These are phyloP conservation scores for Phymastichus coffea DNA, from an alignment of 1,140 invertebrate species.

Conservation along the genomic window DNA sequence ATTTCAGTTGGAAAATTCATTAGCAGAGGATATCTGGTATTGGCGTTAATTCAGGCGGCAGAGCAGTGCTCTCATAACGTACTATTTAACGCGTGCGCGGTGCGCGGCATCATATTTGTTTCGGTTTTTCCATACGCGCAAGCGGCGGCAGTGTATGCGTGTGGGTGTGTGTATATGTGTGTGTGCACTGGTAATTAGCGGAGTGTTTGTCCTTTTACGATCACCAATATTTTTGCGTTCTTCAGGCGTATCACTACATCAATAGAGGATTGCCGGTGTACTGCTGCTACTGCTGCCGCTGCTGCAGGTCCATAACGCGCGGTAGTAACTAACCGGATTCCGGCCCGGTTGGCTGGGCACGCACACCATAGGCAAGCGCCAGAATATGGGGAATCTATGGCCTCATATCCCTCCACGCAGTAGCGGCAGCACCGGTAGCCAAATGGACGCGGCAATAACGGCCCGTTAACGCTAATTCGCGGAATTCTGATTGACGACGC, in stretches of 20 bases:
- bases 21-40: constrained; percentile 8
- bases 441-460: constrained; percentile 59
- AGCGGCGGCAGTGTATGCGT: not conserved
- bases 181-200: too few relatives aligned
- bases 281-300: too few relatives aligned
- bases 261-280: constrained; percentile 19
- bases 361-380: too few relatives aligned
- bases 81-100: constrained; percentile 3
- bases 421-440: constrained; percentile 43
- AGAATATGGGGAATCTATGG: constrained; percentile 57
- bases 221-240: constrained; percentile 7
- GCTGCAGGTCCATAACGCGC: constrained; percentile 50
- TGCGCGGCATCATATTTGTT: constrained; percentile 4
- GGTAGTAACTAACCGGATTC: constrained; percentile 57
- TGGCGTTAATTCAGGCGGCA: not conserved
- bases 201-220: constrained; percentile 23
- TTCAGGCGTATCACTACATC: constrained; percentile 22
- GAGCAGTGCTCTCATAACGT: constrained; percentile 8
- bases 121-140: constrained; percentile 4
- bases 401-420: constrained; percentile 55
- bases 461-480: constrained; percentile 60
- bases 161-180: too few relatives aligned
- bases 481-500: constrained; percentile 58
- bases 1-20: constrained; percentile 7
- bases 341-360: constrained; percentile 47